phyloP scores from a whole-genome alignment of 2,113 vertebrate genomes.

The human (Homo sapiens) region GRCh38 chr16:63154001-63154500 shows the following conservation, averaged over 20 bases:
- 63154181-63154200: no score
- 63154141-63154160: not conserved
- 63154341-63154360: not conserved
- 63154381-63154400: not conserved
- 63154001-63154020: no score
- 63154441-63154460: not conserved
- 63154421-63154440: not conserved
- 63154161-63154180: fast-evolving
- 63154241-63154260: not conserved
- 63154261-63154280: not conserved
- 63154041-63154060: no score
- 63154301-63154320: not conserved
- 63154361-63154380: not conserved
- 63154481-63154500: not conserved
- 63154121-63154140: no score
- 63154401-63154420: not conserved
- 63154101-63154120: no score
- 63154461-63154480: not conserved
- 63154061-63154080: no score
- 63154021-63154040: no score
- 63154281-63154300: not conserved
- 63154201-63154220: not conserved
- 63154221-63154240: not conserved
- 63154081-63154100: no score
- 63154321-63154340: not conserved